Conservation (phyloP, 1,140 invertebrate species). For the Chionoecetes opilio region DNA sequence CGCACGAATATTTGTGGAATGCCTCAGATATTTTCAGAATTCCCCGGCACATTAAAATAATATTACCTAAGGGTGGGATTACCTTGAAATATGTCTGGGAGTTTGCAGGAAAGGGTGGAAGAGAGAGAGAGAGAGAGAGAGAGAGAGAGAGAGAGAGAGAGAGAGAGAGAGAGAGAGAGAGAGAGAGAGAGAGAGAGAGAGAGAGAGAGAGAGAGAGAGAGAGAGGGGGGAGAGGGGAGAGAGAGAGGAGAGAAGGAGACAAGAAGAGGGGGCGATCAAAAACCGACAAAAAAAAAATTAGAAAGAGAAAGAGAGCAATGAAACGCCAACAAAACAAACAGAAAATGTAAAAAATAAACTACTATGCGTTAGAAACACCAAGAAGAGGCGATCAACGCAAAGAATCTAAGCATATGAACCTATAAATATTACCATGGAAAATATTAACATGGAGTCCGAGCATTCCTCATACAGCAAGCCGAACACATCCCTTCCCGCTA, state of each 20-base stretch:
- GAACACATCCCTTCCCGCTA: too few species aligned
- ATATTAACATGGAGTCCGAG: too few species aligned
- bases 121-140: background rate
- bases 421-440: too few species aligned
- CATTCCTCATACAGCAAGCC: too few species aligned
- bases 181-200: background rate
- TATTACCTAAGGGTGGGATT: background rate
- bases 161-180: conserved; percentile 22
- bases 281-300: background rate
- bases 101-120: background rate
- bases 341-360: background rate
- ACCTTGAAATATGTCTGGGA: background rate
- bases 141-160: conserved; percentile 37
- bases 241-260: background rate
- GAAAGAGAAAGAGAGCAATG: background rate
- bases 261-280: background rate
- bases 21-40: conserved; percentile 17
- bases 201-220: background rate
- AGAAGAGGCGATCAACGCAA: too few species aligned
- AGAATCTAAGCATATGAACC: too few species aligned
- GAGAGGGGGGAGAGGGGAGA: background rate
- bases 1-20: background rate
- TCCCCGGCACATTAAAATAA: background rate
- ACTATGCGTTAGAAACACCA: background rate
- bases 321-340: background rate